Percentiles rank a stretch among this genome's conserved stretches.
These are phyloP conservation scores for Octopus bimaculoides DNA, from an alignment of 1,140 invertebrate species.

Conservation along the genomic window DNA sequence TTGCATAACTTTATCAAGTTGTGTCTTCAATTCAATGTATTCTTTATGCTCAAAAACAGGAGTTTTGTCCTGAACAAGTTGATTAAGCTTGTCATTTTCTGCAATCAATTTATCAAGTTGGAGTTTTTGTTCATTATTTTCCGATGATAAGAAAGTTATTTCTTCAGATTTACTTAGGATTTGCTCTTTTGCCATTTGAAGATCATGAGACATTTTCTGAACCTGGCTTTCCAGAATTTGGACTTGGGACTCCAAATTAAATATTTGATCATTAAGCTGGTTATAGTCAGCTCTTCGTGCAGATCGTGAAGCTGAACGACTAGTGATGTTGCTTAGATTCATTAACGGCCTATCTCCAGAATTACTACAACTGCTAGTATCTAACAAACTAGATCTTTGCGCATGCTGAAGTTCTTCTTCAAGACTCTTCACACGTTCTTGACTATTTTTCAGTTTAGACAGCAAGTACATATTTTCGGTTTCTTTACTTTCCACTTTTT, in stretches of 20 bases:
- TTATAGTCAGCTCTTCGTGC: background rate
- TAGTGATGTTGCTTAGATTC: background rate
- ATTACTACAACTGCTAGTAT: background rate
- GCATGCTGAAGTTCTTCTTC: background rate
- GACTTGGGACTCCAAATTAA: background rate
- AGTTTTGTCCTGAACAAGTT: background rate
- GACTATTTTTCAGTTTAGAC: background rate
- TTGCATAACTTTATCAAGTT: background rate
- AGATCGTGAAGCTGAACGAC: background rate
- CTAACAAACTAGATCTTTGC: background rate
- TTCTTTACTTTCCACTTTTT: background rate
- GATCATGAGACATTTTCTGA: background rate
- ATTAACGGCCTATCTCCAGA: background rate
- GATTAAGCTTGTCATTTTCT: background rate
- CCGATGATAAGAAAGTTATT: background rate
- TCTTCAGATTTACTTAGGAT: background rate
- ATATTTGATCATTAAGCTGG: background rate
- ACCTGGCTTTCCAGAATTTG: background rate
- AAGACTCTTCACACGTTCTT: background rate
- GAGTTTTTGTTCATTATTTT: background rate
- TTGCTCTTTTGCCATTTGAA: background rate
- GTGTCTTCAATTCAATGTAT: background rate
- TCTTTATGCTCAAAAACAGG: background rate
- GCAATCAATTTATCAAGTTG: background rate
- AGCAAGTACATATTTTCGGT: background rate